Evolutionary conservation across 1,140 invertebrate species (phyloP), one percentile per base, ranked within the genome.

Genomic region (Mactra quadrangularis): DNA sequence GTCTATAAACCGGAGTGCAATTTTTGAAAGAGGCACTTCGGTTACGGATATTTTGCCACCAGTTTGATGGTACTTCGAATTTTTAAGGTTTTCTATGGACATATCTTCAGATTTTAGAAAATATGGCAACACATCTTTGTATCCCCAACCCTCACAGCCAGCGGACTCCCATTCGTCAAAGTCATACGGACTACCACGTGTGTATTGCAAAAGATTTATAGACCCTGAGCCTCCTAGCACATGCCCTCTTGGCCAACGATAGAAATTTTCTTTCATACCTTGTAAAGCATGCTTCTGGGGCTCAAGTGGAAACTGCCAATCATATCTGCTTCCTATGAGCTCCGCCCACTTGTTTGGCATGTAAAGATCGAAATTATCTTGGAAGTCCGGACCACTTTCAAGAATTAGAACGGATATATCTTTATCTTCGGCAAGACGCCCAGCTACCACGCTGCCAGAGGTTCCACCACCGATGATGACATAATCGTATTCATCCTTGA

Each of bases 301-400:
- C 91, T 97, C 97, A 1, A 96, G 97, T 91, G 97, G 97, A 90
- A 98, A 98, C 88, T 96, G 95, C 97, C 97, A 99, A 90, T 98
- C 97, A 17, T 98, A 81, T 15, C 82, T 62, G 22, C 76, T 62
- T 45, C 81, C 27, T 25, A 66, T 74, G 19, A 53, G 38, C 22
- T 25, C n/a, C 17, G 47, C 70, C 38, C 85, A 71, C 17, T 78
- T 31, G 13, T 77, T 4, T 13, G 89, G 89, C 25, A 86, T 66
- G 62, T 82, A 59, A 13, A 88, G 68, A 88, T 97, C 97, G 0
- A 96, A 97, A 82, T 98, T 96, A 90, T 97, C 96, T 0, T 96
- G 97, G 93, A 98, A 97, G 92, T 97, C 96, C 9, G 96, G 96
- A 0, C 97, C 97, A 3, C 97, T 97, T 94, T 99, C 97, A 79